Percentiles rank a stretch among this genome's conserved stretches.
Evolutionary conservation across 1,140 invertebrate genomes (phyloP).

Genomic region (Halesus radiatus): DNA sequence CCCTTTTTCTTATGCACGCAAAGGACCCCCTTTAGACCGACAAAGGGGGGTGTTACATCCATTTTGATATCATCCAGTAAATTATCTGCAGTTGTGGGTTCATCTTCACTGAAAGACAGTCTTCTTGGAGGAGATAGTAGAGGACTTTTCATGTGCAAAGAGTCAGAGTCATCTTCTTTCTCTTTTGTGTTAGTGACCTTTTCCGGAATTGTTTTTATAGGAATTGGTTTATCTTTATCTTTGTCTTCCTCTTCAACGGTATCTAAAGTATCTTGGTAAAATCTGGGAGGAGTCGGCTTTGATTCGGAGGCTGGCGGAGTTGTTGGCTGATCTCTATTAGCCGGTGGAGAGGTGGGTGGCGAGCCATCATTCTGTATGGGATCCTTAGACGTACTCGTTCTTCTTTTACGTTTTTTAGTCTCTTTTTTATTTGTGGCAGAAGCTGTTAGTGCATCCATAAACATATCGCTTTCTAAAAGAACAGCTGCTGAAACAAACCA

Average conservation of each 20-base stretch:
- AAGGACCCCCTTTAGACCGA: constrained; percentile 75
- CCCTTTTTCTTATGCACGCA: constrained; percentile 79
- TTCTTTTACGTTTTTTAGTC: constrained; percentile 82
- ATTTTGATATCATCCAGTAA: constrained; percentile 63
- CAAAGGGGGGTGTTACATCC: constrained; percentile 25
- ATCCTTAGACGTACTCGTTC: constrained; percentile 76
- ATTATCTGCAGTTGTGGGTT: constrained; percentile 60
- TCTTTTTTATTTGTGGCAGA: constrained; percentile 83
- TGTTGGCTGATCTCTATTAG: constrained; percentile 62
- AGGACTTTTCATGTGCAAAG: constrained; percentile 53
- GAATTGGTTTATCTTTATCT: constrained; percentile 45
- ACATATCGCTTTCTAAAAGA: constrained; percentile 90
- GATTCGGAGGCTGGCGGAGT: constrained; percentile 65
- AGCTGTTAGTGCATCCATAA: constrained; percentile 89
- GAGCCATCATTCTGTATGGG: constrained; percentile 68
- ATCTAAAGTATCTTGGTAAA: constrained; percentile 93
- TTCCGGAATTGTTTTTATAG: background rate
- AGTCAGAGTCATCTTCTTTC: constrained; percentile 42
- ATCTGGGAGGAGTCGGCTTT: constrained; percentile 78
- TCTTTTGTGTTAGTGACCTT: constrained; percentile 55
- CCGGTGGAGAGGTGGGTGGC: constrained; percentile 63
- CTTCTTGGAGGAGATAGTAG: constrained; percentile 40
- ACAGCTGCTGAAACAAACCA: constrained; percentile 76
- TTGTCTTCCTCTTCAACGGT: constrained; percentile 69
- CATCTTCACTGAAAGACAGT: constrained; percentile 6